These are phyloP conservation scores for Zalophus californianus DNA, from an alignment of 2,797 vertebrate species.

Conservation along the genomic window DNA sequence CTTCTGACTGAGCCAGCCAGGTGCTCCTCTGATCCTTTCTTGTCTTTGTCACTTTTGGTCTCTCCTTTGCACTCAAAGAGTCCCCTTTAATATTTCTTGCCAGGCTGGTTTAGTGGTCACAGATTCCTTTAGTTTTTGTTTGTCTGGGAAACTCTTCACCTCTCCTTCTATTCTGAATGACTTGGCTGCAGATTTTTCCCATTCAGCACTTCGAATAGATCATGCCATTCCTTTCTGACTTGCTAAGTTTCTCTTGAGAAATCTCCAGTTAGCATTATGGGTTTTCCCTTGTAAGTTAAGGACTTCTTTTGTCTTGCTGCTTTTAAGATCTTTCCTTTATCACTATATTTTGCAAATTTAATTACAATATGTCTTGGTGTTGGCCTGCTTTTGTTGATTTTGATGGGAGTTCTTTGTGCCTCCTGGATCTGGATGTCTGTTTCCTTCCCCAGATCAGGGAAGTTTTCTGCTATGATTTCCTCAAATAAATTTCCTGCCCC, in stretches of 20 bases:
- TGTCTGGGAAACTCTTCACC: neutral
- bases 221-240: neutral
- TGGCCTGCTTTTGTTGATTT: neutral
- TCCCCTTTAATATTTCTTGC: neutral
- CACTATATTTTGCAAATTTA: neutral
- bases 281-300: neutral
- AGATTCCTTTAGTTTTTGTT: neutral
- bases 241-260: neutral
- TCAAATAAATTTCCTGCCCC: neutral
- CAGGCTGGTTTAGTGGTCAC: neutral
- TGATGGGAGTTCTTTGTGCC: neutral
- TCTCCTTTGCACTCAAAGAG: neutral
- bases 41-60: neutral
- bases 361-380: neutral
- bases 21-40: neutral
- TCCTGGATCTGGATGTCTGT: neutral
- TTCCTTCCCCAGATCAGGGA: neutral
- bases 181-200: neutral
- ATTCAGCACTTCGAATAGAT: neutral
- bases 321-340: neutral
- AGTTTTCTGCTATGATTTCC: neutral
- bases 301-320: neutral
- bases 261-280: neutral
- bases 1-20: too few relatives aligned
- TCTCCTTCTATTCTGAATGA: neutral